Evolutionary conservation across 2,113 vertebrate species (phyloP).

Genomic region (Platysternon megacephalum): DNA sequence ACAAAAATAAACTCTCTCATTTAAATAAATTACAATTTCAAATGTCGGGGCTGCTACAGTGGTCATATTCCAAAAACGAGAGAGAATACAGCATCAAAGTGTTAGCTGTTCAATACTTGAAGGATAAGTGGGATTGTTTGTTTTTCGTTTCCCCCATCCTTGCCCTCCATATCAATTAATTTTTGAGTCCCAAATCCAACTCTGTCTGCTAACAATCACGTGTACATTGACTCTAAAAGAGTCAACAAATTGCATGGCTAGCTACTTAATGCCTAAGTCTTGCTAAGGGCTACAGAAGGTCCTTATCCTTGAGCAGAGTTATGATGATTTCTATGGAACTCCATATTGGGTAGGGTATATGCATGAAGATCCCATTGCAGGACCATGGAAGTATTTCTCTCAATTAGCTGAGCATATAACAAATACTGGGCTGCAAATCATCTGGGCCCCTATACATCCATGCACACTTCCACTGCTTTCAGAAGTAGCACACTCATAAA

Average conservation of each 20-base stretch:
- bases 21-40: neutral
- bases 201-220: fast-evolving
- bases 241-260: neutral
- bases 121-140: neutral
- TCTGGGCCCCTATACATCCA: neutral
- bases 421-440: neutral
- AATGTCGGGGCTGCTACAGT: neutral
- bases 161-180: neutral
- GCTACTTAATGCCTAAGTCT: neutral
- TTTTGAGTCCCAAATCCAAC: neutral
- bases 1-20: neutral
- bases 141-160: neutral
- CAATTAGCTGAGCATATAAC: neutral
- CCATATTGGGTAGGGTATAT: neutral
- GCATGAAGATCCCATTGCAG: neutral
- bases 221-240: neutral
- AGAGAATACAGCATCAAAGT: neutral
- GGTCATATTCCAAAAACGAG: neutral
- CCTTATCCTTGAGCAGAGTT: neutral
- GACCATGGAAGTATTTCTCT: neutral
- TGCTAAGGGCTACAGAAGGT: neutral
- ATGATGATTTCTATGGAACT: neutral
- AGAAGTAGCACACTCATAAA: neutral
- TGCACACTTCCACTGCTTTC: neutral
- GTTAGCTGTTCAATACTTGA: neutral